These are phyloP conservation scores for Pao palembangensis DNA, from an alignment of 2,113 vertebrate genomes.

Conservation along the genomic window DNA sequence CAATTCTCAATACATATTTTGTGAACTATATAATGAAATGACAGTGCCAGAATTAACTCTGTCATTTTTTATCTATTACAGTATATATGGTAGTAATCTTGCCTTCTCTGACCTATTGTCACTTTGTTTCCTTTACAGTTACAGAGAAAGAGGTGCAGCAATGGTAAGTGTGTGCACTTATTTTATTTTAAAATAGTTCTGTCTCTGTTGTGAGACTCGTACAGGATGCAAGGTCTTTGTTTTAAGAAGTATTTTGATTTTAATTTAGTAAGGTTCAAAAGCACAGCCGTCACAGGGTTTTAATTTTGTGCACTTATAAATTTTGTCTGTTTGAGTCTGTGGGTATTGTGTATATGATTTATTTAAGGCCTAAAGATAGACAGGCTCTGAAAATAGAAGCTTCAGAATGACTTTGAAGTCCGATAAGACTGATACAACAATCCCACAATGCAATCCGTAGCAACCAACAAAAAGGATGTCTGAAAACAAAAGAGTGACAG, in stretches of 20 bases:
- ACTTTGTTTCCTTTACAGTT: constrained; percentile 80
- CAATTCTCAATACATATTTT: too few species aligned
- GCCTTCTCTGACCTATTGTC: constrained; percentile 41
- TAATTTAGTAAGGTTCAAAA: background rate
- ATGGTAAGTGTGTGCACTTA: constrained; percentile 81
- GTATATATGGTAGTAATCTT: constrained; percentile 3
- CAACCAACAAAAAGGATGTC: constrained; percentile 30
- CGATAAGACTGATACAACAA: constrained; percentile 53
- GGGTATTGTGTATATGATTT: constrained; percentile 12
- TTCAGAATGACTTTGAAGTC: constrained; percentile 44
- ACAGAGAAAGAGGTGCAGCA: constrained; percentile 95
- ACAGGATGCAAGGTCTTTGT: background rate
- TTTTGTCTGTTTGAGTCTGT: background rate
- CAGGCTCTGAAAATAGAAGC: constrained; percentile 62
- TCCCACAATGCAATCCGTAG: constrained; percentile 47
- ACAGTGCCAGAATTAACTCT: constrained; percentile 35
- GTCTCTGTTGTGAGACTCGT: constrained; percentile 1
- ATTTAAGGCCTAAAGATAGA: constrained; percentile 44
- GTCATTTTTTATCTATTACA: constrained; percentile 7
- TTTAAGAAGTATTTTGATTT: too few species aligned
- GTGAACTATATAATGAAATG: constrained; percentile 5
- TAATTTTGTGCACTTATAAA: background rate
- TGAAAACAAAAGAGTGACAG: constrained; percentile 35
- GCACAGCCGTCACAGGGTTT: background rate
- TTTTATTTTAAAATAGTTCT: constrained; percentile 25